phyloP scores from a whole-genome alignment of 2,797 vertebrate species.

The Sebastiscus albofasciatus region DNA sequence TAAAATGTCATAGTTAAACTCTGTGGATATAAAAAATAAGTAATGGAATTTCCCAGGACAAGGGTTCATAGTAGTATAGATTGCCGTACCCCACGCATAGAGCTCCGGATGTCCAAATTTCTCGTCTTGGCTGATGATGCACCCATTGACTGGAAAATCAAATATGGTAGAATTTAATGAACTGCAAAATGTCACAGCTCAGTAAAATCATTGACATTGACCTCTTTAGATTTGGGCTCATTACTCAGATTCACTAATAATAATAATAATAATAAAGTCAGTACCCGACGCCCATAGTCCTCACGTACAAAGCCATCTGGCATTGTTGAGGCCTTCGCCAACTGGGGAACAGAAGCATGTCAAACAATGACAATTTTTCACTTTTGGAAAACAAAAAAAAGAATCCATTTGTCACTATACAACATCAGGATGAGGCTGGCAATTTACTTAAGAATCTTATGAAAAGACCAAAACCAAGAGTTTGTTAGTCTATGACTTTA shows the following conservation, averaged over 20 bases:
- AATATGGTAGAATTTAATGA: not conserved
- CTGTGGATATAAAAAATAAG: not conserved
- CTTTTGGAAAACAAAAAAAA: not conserved
- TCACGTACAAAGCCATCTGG: accelerated
- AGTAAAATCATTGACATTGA: not conserved
- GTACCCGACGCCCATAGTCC: not conserved
- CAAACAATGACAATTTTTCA: not conserved
- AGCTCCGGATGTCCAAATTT: not conserved
- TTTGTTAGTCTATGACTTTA: not conserved
- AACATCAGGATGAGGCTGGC: not conserved
- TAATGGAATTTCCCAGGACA: not conserved
- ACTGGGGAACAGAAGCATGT: not conserved
- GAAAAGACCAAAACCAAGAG: not conserved
- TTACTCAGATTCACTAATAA: not conserved
- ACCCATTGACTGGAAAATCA: constrained; percentile 1
- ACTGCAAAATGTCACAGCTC: not conserved
- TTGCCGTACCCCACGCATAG: not conserved
- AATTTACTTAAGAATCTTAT: not conserved
- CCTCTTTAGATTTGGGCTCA: not conserved
- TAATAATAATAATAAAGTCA: not conserved
- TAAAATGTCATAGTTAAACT: not conserved
- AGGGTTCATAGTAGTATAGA: not conserved
- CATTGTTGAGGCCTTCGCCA: not conserved
- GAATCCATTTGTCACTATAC: not conserved
- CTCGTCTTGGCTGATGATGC: not conserved